A percentile compares a stretch with the other conserved stretches of the same genome.
phyloP scores from a whole-genome alignment of 2,797 vertebrate genomes.

The Sebastes itinus region DNA sequence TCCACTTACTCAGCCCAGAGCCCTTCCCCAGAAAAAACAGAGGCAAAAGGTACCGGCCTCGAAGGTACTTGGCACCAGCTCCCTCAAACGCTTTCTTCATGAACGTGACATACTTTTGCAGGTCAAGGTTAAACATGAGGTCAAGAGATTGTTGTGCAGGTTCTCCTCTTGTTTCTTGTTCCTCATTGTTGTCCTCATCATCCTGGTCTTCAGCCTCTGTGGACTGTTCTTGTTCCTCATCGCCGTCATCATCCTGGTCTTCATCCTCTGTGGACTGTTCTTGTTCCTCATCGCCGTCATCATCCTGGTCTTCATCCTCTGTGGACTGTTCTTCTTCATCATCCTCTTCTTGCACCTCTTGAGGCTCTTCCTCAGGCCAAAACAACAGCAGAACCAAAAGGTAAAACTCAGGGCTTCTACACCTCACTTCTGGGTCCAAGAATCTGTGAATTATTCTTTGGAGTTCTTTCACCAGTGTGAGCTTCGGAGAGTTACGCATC shows the following conservation, averaged over 20 bases:
- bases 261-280: neutral
- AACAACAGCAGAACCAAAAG: constrained; percentile 55
- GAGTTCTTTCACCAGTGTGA: neutral
- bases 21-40: constrained; percentile 60
- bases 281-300: neutral
- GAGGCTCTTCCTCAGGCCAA: constrained; percentile 36
- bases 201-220: neutral
- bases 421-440: accelerated
- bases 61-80: constrained; percentile 11
- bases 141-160: neutral
- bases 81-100: constrained; percentile 2
- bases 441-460: constrained; percentile 1
- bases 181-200: neutral
- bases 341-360: neutral
- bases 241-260: neutral
- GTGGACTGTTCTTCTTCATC: neutral
- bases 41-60: constrained; percentile 39
- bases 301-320: neutral
- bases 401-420: constrained; percentile 33
- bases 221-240: neutral
- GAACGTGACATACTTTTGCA: neutral
- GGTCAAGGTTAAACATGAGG: neutral
- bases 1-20: constrained; percentile 44
- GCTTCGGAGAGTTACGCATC: neutral
- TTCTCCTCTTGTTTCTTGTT: neutral